Conservation (phyloP, 1,140 invertebrate genomes). For the Calliphora vicina region DNA sequence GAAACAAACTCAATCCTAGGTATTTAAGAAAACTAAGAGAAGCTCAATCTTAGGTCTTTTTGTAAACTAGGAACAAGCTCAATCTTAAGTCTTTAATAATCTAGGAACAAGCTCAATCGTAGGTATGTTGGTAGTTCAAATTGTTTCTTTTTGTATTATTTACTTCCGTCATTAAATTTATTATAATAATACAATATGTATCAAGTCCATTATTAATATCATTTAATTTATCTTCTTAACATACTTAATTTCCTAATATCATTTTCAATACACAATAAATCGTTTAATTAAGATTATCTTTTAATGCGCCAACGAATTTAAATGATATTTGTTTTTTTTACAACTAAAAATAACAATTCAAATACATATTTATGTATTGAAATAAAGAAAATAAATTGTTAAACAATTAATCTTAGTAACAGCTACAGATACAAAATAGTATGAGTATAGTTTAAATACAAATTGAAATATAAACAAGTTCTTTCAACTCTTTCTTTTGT, state of each 20-base stretch:
- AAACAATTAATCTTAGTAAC: neutral
- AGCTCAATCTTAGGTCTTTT: no score
- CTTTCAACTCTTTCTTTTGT: neutral
- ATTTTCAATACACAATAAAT: neutral
- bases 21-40: no score
- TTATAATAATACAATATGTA: no score
- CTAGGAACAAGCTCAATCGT: no score
- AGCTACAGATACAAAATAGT: neutral
- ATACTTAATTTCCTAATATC: neutral
- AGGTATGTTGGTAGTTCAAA: no score
- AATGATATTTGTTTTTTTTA: no score
- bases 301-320: neutral
- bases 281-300: neutral
- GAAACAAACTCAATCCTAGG: no score
- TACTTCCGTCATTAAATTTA: no score
- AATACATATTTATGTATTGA: neutral
- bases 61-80: no score
- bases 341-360: neutral
- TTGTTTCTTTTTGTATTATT: no score
- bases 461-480: neutral
- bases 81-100: no score
- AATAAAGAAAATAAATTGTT: neutral
- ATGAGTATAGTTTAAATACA: neutral
- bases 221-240: neutral
- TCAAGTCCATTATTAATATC: neutral